These are phyloP conservation scores for Cyanistes caeruleus DNA, from an alignment of 2,113 vertebrate genomes.

Conservation along the genomic window DNA sequence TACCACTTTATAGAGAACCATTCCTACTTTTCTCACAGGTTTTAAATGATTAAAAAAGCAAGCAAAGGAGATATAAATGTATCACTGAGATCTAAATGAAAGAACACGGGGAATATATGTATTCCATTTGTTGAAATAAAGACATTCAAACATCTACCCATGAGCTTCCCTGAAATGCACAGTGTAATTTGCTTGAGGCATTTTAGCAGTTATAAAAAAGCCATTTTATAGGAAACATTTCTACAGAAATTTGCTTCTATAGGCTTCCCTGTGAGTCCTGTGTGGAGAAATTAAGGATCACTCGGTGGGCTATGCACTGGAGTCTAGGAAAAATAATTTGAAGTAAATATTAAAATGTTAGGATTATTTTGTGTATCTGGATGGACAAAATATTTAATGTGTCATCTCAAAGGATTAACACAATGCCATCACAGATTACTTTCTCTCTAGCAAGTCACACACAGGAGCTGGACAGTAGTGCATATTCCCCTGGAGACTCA, in stretches of 20 bases:
- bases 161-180: neutral
- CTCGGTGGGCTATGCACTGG: rapidly evolving
- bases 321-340: neutral
- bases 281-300: neutral
- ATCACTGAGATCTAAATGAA: neutral
- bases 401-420: neutral
- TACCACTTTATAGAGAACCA: neutral
- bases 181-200: neutral
- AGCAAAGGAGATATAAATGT: neutral
- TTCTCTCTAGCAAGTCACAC: neutral
- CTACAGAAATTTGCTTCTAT: neutral
- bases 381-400: neutral
- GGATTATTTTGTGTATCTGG: neutral
- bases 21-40: neutral
- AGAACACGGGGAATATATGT: neutral
- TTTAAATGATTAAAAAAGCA: neutral
- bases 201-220: neutral
- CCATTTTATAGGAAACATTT: neutral
- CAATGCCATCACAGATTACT: rapidly evolving
- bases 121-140: neutral
- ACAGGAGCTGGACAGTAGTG: neutral
- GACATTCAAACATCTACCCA: neutral
- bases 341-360: neutral
- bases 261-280: neutral
- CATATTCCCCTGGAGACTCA: neutral